These are phyloP conservation scores for Bombus polaris DNA, from an alignment of 1,140 invertebrate species.

Conservation along the genomic window DNA sequence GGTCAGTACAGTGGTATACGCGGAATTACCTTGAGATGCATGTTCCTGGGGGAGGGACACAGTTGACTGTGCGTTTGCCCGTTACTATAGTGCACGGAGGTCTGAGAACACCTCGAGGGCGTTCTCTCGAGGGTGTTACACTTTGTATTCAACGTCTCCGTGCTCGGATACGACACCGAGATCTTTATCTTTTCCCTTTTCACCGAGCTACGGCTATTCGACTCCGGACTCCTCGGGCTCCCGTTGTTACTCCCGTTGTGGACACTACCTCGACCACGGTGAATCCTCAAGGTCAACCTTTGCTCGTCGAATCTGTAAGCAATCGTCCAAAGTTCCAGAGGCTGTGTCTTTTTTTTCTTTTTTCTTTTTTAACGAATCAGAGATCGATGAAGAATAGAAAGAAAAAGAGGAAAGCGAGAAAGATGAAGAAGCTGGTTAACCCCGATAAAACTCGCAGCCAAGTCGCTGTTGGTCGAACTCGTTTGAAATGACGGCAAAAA, in stretches of 20 bases:
- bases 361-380: background rate
- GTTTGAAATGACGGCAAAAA: background rate
- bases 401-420: too few species aligned
- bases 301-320: slow-evolving; percentile 89
- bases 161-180: slow-evolving; percentile 91
- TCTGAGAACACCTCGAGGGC: slow-evolving; percentile 76
- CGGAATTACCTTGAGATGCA: slow-evolving; percentile 76
- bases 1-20: background rate
- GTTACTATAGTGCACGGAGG: slow-evolving; percentile 79
- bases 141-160: slow-evolving; percentile 86
- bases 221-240: slow-evolving; percentile 75
- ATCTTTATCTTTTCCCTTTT: slow-evolving; percentile 90
- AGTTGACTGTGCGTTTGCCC: slow-evolving; percentile 80
- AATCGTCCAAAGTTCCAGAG: too few species aligned
- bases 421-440: too few species aligned
- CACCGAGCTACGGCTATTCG: slow-evolving; percentile 79
- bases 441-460: background rate
- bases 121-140: slow-evolving; percentile 79
- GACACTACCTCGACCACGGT: slow-evolving; percentile 89
- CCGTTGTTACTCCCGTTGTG: slow-evolving; percentile 85
- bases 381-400: too few species aligned
- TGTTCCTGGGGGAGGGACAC: slow-evolving; percentile 73
- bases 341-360: too few species aligned
- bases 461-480: background rate
- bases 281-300: slow-evolving; percentile 94